phyloP scores from a whole-genome alignment of 2,113 vertebrate species.

The Pterocles orientalis region DNA sequence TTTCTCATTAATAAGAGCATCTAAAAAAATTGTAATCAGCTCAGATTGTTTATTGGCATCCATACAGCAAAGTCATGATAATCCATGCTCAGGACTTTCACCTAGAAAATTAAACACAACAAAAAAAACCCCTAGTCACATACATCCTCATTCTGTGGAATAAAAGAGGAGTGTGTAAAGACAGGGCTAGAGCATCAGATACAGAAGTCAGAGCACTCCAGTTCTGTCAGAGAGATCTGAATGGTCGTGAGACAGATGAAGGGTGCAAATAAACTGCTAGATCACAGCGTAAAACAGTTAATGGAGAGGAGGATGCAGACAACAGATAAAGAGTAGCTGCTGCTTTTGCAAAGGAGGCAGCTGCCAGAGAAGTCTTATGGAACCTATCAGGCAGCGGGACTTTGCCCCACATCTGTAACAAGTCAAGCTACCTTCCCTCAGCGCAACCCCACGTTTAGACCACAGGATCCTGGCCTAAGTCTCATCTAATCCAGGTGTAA shows the following conservation, averaged over 20 bases:
- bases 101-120: background rate
- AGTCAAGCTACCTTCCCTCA: background rate
- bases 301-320: background rate
- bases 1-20: constrained; percentile 14
- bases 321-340: background rate
- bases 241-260: background rate
- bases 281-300: background rate
- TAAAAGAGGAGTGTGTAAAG: background rate
- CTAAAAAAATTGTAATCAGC: background rate
- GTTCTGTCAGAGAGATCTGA: background rate
- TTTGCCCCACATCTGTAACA: background rate
- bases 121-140: background rate
- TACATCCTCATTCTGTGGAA: background rate
- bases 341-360: background rate
- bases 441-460: background rate
- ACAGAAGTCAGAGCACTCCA: background rate
- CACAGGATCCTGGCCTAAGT: background rate
- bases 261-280: background rate
- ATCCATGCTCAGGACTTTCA: background rate
- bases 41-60: constrained; percentile 11
- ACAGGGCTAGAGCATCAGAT: background rate
- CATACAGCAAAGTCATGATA: background rate
- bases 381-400: background rate
- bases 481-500: background rate
- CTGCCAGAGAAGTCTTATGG: background rate